Percentiles rank a stretch among this genome's conserved stretches.
These are phyloP conservation scores for Miniopterus natalensis DNA, from an alignment of 2,113 vertebrate genomes.

Conservation along the genomic window DNA sequence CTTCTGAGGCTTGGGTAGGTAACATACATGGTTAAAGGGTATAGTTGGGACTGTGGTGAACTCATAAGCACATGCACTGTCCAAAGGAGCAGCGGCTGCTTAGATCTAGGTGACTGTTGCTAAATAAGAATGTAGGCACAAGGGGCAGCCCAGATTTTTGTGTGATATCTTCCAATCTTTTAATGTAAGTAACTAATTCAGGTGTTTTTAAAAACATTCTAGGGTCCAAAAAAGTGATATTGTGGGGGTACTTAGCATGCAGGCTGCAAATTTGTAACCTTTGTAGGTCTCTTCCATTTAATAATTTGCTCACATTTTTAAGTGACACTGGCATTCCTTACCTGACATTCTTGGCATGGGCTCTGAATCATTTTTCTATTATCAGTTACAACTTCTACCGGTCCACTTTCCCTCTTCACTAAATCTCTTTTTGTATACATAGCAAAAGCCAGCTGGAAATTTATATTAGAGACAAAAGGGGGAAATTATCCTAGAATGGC, in stretches of 20 bases:
- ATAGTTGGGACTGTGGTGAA: neutral
- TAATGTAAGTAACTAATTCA: neutral
- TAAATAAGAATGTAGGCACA: neutral
- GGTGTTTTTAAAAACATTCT: constrained; percentile 16
- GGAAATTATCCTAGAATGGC: neutral
- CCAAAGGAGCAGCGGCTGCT: neutral
- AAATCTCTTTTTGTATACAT: neutral
- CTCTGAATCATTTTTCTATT: neutral
- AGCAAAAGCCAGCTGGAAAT: neutral
- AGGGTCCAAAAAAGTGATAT: neutral
- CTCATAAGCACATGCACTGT: neutral
- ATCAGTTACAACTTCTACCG: neutral
- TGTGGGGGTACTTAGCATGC: neutral
- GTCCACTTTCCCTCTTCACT: neutral
- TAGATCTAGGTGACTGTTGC: neutral
- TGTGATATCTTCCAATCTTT: constrained; percentile 1
- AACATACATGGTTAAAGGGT: neutral
- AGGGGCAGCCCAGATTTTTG: neutral
- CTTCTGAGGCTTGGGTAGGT: neutral
- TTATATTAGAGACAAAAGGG: neutral
- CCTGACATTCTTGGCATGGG: neutral
- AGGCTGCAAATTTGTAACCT: neutral
- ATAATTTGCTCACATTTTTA: constrained; percentile 42
- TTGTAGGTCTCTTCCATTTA: constrained; percentile 9
- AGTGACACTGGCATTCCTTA: neutral